Evolutionary conservation across 2,888 invertebrate species (phyloP), one percentile per base, ranked within the genome.

Genomic region (Mimas tiliae): DNA sequence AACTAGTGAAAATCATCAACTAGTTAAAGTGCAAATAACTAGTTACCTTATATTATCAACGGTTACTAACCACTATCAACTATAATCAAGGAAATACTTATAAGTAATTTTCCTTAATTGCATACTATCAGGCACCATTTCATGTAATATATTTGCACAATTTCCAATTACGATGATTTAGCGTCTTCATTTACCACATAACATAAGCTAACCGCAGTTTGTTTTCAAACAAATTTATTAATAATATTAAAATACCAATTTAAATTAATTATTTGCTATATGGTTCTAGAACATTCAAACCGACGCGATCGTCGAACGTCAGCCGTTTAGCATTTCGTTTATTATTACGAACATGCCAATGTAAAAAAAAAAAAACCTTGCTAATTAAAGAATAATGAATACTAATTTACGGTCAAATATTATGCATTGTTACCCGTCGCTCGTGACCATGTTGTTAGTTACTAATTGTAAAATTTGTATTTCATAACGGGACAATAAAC

Each of bases 301-400:
- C 55, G 9, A n/a, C n/a, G n/a, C n/a, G n/a, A 12, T 16, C 19
- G 7, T 19, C 1, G 6, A 16, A 6, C 0, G 19, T 38, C 16
- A 19, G 6, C 8, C 12, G 16, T 4, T 53, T 38, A 38, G 2
- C 42, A 19, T 19, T 38, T 38, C 19, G 38, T 55, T 38, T 38
- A 34, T 34, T 34, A 33, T 53, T 8, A 42, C 16, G 12, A 38
- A 58, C 42, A 58, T 58, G 42, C 58, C 58, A 52, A 65, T 51
- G 63, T 51, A 67, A 70, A 66, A 68, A 70, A 69, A 65, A 47
- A 72, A 70, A 72, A 69, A 68, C 68, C 19, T 47, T 34, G 69
- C 67, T 58, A 70, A 72, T 70, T 70, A 72, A 51, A 53, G 48
- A 64, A 68, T 66, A 70, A 70, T 71, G 69, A 65, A 68, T 63